Conservation (phyloP, 2,113 vertebrate genomes). For the Tor tambroides region DNA sequence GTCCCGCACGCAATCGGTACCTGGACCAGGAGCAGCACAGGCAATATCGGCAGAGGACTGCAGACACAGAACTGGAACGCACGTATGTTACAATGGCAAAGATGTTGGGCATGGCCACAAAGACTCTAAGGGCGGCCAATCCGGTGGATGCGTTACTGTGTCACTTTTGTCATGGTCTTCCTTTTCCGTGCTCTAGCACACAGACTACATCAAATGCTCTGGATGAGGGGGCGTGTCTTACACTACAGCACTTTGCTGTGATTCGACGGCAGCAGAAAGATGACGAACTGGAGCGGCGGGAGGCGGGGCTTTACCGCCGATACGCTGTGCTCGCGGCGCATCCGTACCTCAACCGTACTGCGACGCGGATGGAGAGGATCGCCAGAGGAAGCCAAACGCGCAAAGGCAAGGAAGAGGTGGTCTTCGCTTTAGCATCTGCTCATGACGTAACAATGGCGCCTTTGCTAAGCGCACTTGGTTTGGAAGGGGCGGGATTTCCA, state of each 20-base stretch:
- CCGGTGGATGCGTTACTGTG: slow-evolving; percentile 93
- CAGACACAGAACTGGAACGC: slow-evolving; percentile 82
- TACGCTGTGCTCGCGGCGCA: slow-evolving; percentile 89
- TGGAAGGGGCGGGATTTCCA: slow-evolving; percentile 88
- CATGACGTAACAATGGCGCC: slow-evolving; percentile 96
- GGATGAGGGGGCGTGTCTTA: slow-evolving; percentile 78
- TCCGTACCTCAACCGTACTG: slow-evolving; percentile 90
- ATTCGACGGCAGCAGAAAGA: slow-evolving; percentile 92
- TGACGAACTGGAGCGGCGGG: slow-evolving; percentile 86
- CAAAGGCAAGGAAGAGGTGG: slow-evolving; percentile 68
- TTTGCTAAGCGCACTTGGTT: slow-evolving; percentile 90
- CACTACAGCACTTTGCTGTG: slow-evolving; percentile 85
- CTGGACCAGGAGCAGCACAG: slow-evolving; percentile 91
- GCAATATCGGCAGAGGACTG: slow-evolving; percentile 85
- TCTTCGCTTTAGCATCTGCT: slow-evolving; percentile 88
- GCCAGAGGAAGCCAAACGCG: slow-evolving; percentile 60
- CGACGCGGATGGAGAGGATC: slow-evolving; percentile 81
- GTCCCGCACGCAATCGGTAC: slow-evolving; percentile 87
- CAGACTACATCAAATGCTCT: slow-evolving; percentile 32
- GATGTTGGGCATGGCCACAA: slow-evolving; percentile 84
- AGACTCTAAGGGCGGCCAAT: slow-evolving; percentile 89
- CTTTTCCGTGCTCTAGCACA: slow-evolving; percentile 84
- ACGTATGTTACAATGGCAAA: slow-evolving; percentile 88
- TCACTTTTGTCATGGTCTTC: slow-evolving; percentile 90
- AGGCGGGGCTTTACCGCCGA: slow-evolving; percentile 83